A percentile compares a stretch with the other conserved stretches of the same genome.
phyloP scores from a whole-genome alignment of 2,888 invertebrate species.

The Aphelenchoides bicaudatus region DNA sequence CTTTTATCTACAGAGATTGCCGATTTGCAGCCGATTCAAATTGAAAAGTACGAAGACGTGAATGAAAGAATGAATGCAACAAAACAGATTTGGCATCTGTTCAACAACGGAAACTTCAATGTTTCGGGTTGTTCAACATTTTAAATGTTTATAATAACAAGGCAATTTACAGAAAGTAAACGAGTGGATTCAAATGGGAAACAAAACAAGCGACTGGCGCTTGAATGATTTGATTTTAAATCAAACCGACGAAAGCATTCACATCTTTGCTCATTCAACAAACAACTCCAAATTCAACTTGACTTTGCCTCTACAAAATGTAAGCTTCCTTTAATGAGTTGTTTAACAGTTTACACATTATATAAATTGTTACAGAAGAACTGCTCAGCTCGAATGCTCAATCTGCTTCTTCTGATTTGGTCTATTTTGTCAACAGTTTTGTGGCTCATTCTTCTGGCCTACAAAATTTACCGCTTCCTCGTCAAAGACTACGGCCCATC shows the following conservation, averaged over 20 bases:
- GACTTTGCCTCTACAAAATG: neutral
- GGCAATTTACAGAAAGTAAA: no score
- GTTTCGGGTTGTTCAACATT: neutral
- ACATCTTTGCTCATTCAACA: neutral
- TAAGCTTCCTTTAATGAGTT: neutral
- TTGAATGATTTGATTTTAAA: slow-evolving; percentile 20
- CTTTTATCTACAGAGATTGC: no score
- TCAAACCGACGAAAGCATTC: slow-evolving; percentile 20
- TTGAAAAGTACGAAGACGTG: no score
- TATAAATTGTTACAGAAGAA: slow-evolving; percentile 1
- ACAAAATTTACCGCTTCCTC: slow-evolving; percentile 22
- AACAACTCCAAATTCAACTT: neutral
- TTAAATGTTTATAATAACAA: neutral
- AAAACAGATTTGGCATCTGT: neutral
- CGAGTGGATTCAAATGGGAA: neutral
- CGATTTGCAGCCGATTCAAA: no score
- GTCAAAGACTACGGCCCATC: neutral
- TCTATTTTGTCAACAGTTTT: slow-evolving; percentile 20
- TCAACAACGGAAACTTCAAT: neutral
- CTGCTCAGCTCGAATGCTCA: slow-evolving; percentile 22
- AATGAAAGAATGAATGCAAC: neutral
- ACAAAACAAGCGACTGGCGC: slow-evolving; percentile 14
- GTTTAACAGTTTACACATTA: neutral
- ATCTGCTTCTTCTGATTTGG: slow-evolving; percentile 22
- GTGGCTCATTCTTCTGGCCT: slow-evolving; percentile 25